Evolutionary conservation across 2,797 vertebrate genomes (phyloP), one percentile per base, ranked within the genome.

Genomic region (Xiphorhynchus erythropygius): DNA sequence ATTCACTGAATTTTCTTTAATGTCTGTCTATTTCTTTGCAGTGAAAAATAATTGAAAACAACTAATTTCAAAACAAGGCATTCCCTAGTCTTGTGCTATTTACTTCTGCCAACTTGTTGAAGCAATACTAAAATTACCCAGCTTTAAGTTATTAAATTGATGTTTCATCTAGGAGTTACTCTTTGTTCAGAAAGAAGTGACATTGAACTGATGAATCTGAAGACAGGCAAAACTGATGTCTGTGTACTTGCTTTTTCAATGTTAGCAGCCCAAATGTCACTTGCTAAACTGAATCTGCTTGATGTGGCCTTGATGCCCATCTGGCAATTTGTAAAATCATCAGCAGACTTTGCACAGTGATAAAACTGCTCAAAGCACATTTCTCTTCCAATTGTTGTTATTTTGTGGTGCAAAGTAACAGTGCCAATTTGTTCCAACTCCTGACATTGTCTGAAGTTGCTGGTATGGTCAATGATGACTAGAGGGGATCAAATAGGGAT

Each of bases 251-350:
- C 71, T 41, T 42, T 19, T 86, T 77, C 69, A 69, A 57, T 19
- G 28, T 49, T 53, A 67, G 78, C 62, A 87, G 78, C 82, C 84
- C 83, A 84, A 73, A 94, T 90, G 82, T 60, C 84, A 74, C 67
- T 96, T 82, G 73, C 71, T 76, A 39, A 91, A 33, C 82, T 77
- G 21, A 76, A 37, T 84, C 64, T 78, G 80, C 44, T 93, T 74
- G 11, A 21, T 44, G 57, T 55, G 91, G 79, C 86, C 76, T 83
- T 50, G 77, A 39, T 83, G 78, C 75, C 89, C 74, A 59, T 77
- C 84, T 93, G 91, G 93, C 46, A 47, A 35, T 90, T 84, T 77
- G 33, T 91, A 91, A 95, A 96, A 57, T 39, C 65, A 64, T 70
- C 84, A 67, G 21, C 53, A 77, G 73, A 5, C 63, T 87, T 76